Evolutionary conservation across 2,113 vertebrate species (phyloP).

Genomic region (Nicator chloris): DNA sequence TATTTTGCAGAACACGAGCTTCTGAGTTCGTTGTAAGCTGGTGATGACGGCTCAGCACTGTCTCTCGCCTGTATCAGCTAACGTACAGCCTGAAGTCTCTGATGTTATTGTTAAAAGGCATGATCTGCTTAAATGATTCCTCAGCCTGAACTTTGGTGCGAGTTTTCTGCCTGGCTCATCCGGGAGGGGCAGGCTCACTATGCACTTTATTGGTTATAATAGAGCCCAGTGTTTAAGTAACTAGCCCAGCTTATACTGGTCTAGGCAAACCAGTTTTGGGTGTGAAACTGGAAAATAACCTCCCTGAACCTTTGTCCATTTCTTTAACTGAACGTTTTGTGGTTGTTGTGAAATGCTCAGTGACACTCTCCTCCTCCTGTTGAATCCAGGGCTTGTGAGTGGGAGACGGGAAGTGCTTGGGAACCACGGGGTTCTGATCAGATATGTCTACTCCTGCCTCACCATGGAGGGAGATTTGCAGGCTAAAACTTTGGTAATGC

Average conservation of each 20-base stretch:
- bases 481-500: neutral
- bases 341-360: neutral
- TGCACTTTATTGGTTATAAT: constrained; percentile 41
- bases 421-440: neutral
- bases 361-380: neutral
- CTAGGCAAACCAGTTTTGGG: constrained; percentile 64
- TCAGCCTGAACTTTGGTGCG: constrained; percentile 49
- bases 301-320: constrained; percentile 48
- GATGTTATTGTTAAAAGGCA: neutral
- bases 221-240: constrained; percentile 43
- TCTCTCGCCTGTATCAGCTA: neutral
- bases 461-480: neutral
- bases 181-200: constrained; percentile 36
- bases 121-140: neutral
- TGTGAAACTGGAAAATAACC: constrained; percentile 55
- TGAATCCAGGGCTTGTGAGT: neutral
- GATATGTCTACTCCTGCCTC: neutral
- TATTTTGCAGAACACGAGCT: neutral
- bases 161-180: constrained; percentile 46
- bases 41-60: rapidly evolving
- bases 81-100: neutral
- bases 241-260: constrained; percentile 37
- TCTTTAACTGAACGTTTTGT: constrained; percentile 22
- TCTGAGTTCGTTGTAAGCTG: neutral
- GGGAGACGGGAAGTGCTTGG: neutral